phyloP scores from a whole-genome alignment of 2,888 invertebrate species.

The Prosopocoilus inquinatus region DNA sequence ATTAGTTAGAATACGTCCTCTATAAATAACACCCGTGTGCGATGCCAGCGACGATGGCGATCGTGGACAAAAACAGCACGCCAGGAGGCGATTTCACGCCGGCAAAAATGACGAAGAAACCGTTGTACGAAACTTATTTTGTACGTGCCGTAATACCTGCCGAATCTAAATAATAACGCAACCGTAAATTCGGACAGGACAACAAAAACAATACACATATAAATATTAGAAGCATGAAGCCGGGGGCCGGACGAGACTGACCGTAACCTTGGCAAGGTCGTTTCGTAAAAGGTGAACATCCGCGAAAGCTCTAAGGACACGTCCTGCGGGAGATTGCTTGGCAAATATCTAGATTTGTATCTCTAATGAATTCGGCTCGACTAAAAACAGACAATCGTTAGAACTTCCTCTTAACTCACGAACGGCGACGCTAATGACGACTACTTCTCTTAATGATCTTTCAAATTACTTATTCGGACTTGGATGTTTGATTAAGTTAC shows the following conservation, averaged over 20 bases:
- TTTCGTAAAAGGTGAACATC: slow-evolving; percentile 43
- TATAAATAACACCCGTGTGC: slow-evolving; percentile 13
- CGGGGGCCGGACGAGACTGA: slow-evolving; percentile 8
- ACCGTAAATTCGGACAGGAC: not conserved
- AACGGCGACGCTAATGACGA: too few species aligned
- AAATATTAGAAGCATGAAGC: not conserved
- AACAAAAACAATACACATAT: not conserved
- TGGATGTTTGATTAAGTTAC: too few species aligned
- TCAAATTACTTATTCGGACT: too few species aligned
- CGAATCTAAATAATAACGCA: not conserved
- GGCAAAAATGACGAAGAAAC: too few species aligned
- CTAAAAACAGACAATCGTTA: not conserved
- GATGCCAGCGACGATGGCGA: slow-evolving; percentile 1
- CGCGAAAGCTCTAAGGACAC: slow-evolving; percentile 28
- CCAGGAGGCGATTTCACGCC: too few species aligned
- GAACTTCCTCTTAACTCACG: too few species aligned
- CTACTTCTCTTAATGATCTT: too few species aligned
- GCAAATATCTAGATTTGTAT: slow-evolving; percentile 15
- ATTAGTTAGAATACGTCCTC: slow-evolving; percentile 23
- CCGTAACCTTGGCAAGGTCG: slow-evolving; percentile 49
- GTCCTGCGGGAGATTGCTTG: slow-evolving; percentile 14
- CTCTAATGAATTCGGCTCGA: slow-evolving; percentile 11
- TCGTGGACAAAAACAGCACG: slow-evolving; percentile 1
- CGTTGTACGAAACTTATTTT: too few species aligned
- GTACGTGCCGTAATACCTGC: too few species aligned